Percentiles rank a stretch among this genome's conserved stretches.
phyloP scores from a whole-genome alignment of 2,797 vertebrate species.

The Petrocephalus sullivani region DNA sequence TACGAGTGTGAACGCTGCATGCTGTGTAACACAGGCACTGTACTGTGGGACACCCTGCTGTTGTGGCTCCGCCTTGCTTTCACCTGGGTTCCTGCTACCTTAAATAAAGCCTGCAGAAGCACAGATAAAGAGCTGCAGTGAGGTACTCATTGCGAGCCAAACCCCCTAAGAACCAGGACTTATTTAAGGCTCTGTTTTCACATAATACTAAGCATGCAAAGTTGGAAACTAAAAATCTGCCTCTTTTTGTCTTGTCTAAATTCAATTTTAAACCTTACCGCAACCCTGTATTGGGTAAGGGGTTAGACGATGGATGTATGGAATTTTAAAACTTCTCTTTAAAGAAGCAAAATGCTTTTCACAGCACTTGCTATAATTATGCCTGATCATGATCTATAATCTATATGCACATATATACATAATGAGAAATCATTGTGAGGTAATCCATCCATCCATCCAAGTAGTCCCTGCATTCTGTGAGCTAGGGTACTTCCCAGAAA shows the following conservation, averaged over 20 bases:
- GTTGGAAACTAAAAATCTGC: not conserved
- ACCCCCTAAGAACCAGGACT: not conserved
- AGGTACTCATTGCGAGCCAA: not conserved
- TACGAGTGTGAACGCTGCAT: not conserved
- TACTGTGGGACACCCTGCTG: slow-evolving; percentile 5
- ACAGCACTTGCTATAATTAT: not conserved
- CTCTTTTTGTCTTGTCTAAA: not conserved
- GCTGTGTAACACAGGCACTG: not conserved
- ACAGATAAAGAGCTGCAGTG: not conserved
- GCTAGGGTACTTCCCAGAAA: not conserved
- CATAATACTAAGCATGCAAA: slow-evolving; percentile 4
- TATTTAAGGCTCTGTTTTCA: not conserved
- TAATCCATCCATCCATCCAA: not conserved
- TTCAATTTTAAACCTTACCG: not conserved
- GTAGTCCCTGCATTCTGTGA: not conserved
- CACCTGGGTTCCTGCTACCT: not conserved
- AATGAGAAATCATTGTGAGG: not conserved
- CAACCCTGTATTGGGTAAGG: not conserved
- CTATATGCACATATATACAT: not conserved
- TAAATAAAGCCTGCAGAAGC: not conserved
- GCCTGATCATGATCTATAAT: not conserved
- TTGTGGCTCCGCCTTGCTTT: not conserved
- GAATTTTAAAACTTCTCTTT: slow-evolving; percentile 4
- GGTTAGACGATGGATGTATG: not conserved
- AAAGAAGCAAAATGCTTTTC: not conserved